phyloP scores from a whole-genome alignment of 2,888 invertebrate species.

The Dascillus cervinus region DNA sequence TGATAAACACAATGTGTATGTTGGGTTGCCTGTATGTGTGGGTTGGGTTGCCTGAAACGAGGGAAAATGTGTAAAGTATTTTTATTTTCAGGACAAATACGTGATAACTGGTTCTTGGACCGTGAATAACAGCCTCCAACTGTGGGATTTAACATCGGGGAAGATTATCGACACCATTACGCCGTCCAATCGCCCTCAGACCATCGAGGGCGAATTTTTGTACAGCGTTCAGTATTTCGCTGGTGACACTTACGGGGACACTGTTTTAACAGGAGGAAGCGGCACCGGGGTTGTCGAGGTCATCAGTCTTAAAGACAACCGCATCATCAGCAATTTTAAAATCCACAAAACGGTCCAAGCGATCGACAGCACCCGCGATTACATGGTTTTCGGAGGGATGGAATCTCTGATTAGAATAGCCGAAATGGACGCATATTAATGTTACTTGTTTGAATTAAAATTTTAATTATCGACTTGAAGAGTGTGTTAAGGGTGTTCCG shows the following conservation, averaged over 20 bases:
- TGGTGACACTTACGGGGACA: constrained; percentile 30
- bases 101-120: constrained; percentile 51
- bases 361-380: constrained; percentile 27
- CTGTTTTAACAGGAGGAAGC: constrained; percentile 33
- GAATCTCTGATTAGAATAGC: constrained; percentile 28
- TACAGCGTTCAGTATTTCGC: constrained; percentile 48
- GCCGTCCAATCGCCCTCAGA: constrained; percentile 46
- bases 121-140: constrained; percentile 45
- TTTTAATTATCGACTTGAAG: too few relatives aligned
- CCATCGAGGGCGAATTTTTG: constrained; percentile 51
- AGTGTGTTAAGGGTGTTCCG: constrained; percentile 23
- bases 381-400: constrained; percentile 35
- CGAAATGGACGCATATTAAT: neutral
- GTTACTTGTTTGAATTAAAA: too few relatives aligned
- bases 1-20: too few relatives aligned
- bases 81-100: constrained; percentile 2
- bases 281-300: constrained; percentile 35
- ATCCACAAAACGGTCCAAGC: constrained; percentile 31
- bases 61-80: too few relatives aligned
- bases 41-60: too few relatives aligned
- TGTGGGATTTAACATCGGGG: constrained; percentile 49
- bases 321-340: constrained; percentile 27
- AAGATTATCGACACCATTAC: constrained; percentile 43
- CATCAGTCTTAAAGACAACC: constrained; percentile 31
- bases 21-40: too few relatives aligned